These are phyloP conservation scores for Yponomeuta plumbellus DNA, from an alignment of 2,888 invertebrate genomes.

Conservation along the genomic window DNA sequence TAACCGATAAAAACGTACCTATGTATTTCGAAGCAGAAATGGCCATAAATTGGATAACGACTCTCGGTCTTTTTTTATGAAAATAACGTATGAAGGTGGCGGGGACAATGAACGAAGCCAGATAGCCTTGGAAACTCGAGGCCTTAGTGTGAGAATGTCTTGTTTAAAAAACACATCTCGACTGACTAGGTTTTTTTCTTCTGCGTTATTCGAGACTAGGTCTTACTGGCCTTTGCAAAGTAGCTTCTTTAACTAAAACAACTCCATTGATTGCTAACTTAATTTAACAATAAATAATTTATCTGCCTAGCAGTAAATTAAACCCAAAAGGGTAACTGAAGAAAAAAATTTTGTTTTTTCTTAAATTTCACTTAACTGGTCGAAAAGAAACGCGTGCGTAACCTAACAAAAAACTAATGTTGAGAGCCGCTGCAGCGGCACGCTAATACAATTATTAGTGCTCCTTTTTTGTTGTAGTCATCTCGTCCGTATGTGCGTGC, in stretches of 20 bases:
- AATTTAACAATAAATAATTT: not conserved
- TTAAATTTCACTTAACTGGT: not conserved
- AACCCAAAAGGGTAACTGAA: not conserved
- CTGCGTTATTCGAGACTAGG: not conserved
- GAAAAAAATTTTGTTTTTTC: not conserved
- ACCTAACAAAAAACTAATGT: slow-evolving; percentile 24
- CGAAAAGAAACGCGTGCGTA: not conserved
- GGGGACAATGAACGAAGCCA: slow-evolving; percentile 65
- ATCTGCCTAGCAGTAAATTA: not conserved
- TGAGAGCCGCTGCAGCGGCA: slow-evolving; percentile 49
- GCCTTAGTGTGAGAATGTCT: slow-evolving; percentile 33
- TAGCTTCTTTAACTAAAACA: not conserved
- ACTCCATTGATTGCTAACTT: not conserved
- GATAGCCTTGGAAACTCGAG: slow-evolving; percentile 62
- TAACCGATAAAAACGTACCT: not conserved
- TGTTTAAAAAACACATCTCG: slow-evolving; percentile 13
- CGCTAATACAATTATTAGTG: slow-evolving; percentile 63
- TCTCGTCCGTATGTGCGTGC: slow-evolving; percentile 72
- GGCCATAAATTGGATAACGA: not conserved
- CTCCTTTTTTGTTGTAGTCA: slow-evolving; percentile 73
- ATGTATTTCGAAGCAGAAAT: slow-evolving; percentile 3
- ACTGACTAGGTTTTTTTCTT: slow-evolving; percentile 1
- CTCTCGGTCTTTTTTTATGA: slow-evolving; percentile 6
- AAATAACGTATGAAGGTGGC: slow-evolving; percentile 33
- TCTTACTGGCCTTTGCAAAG: not conserved